Base-by-base conservation (phyloP, 1,140 invertebrate species). In the Chlorops oryzae region DNA sequence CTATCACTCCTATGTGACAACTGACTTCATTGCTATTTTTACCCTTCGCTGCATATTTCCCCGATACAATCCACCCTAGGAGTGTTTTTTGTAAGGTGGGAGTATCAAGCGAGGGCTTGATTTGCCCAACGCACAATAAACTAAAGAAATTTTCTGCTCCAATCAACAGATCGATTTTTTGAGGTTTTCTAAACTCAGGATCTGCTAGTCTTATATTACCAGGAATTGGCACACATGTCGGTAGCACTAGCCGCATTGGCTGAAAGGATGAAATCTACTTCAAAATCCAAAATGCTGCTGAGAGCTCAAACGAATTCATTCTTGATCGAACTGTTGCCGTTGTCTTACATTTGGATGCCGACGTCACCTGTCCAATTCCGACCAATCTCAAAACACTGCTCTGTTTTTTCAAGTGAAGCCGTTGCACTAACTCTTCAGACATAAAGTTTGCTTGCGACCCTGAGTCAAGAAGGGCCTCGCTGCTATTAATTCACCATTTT, bases 151-250 rank as follows among this genome's bases (percentile, higher is more conserved):
- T 7, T 24, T 47, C 2, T 15, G 32, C 6, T n/a, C 45, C 15
- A 7, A 47, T 34, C 15, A 47, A 20, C 32, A 37, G 22, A 37
- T 47, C 45, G 10, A 47, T 37, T 5, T 34, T 18, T 34, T 47
- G 44, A 3, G 44, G 44, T n/a, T 32, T 32, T 9, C n/a, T 32
- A 32, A 32, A 32, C n/a, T 7, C 27, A 7, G 27, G 27, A 32
- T 32, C 27, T 9, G 27, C 27, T 32, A 32, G n/a, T n/a, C n/a
- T 7, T 9, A 32, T 32, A 7, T 7, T 32, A n/a, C 18, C 20
- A 12, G 59, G 59, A 37, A 62, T 55, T 13, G 50, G 50, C 39
- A 23, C 48, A 38, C 39, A 10, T 9, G 28, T 17, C 34, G 22
- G n/a, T 13, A 6, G 18, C 12, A 50, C 25, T 7, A 12, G 13